A percentile compares a stretch with the other conserved stretches of the same genome.
Conservation (phyloP, 2,113 vertebrate genomes). For the Sapayoa aenigma region DNA sequence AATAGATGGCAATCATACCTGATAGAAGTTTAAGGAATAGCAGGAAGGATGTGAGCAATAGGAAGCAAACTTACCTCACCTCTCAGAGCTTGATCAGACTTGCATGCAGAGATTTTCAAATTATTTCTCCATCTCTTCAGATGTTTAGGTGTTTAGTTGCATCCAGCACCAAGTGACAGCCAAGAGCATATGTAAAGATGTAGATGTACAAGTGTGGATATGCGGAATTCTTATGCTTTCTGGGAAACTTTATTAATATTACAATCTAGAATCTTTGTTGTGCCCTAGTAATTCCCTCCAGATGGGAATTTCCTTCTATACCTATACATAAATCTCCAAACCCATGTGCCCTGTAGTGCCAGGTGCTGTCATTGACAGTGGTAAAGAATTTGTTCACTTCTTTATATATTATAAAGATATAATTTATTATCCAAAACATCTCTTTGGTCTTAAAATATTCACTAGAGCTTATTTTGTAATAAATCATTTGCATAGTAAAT, state of each 20-base stretch:
- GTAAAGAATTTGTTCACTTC: not conserved
- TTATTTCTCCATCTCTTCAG: not conserved
- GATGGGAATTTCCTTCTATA: not conserved
- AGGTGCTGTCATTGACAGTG: not conserved
- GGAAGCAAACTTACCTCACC: conserved; percentile 47
- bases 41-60: not conserved
- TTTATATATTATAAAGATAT: too few species aligned
- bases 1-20: not conserved
- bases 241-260: not conserved
- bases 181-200: not conserved
- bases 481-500: not conserved
- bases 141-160: not conserved
- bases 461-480: not conserved
- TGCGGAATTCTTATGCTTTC: fast-evolving
- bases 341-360: not conserved
- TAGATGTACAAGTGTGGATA: not conserved
- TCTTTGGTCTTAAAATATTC: not conserved
- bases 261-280: not conserved
- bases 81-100: conserved; percentile 33
- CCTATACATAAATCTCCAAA: not conserved
- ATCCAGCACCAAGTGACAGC: not conserved
- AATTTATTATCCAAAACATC: not conserved
- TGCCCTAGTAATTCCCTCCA: not conserved
- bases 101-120: not conserved
- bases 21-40: not conserved